These are phyloP conservation scores for Anticlea derivata DNA, from an alignment of 2,888 invertebrate genomes.

Conservation along the genomic window DNA sequence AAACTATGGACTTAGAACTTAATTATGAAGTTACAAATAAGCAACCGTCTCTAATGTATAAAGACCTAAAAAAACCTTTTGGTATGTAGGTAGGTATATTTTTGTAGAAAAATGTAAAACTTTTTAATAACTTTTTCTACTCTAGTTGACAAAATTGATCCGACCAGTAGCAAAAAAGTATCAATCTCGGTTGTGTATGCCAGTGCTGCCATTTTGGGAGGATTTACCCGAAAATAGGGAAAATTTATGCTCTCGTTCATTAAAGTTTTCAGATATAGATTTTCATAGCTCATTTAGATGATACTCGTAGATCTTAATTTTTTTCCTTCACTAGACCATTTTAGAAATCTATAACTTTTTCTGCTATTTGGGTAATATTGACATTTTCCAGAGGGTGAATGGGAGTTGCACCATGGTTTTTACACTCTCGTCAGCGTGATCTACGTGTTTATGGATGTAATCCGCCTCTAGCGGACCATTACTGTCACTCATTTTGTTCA, in stretches of 20 bases:
- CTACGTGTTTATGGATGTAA: too few species aligned
- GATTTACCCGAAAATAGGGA: constrained; percentile 7
- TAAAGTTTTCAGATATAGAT: constrained; percentile 3
- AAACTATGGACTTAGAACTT: constrained; percentile 3
- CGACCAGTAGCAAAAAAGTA: constrained; percentile 48
- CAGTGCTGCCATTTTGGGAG: constrained; percentile 39
- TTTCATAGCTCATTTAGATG: constrained; percentile 12
- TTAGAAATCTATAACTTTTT: not conserved
- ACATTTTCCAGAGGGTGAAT: too few species aligned
- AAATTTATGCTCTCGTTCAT: constrained; percentile 5
- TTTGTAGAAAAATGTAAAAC: constrained; percentile 55
- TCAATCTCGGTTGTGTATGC: constrained; percentile 48
- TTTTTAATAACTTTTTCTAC: constrained; percentile 52
- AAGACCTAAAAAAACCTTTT: constrained; percentile 47
- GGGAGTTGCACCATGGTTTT: too few species aligned
- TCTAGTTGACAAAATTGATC: constrained; percentile 41
- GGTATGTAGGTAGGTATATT: constrained; percentile 55
- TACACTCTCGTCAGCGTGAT: too few species aligned
- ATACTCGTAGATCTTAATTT: not conserved
- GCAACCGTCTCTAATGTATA: constrained; percentile 44
- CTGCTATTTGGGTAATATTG: constrained; percentile 9
- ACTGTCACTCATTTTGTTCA: too few species aligned
- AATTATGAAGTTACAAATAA: constrained; percentile 20
- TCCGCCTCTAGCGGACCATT: too few species aligned
- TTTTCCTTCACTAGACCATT: constrained; percentile 6